Evolutionary conservation across 2,797 vertebrate genomes (phyloP).

Genomic region (Forpus xanthops): DNA sequence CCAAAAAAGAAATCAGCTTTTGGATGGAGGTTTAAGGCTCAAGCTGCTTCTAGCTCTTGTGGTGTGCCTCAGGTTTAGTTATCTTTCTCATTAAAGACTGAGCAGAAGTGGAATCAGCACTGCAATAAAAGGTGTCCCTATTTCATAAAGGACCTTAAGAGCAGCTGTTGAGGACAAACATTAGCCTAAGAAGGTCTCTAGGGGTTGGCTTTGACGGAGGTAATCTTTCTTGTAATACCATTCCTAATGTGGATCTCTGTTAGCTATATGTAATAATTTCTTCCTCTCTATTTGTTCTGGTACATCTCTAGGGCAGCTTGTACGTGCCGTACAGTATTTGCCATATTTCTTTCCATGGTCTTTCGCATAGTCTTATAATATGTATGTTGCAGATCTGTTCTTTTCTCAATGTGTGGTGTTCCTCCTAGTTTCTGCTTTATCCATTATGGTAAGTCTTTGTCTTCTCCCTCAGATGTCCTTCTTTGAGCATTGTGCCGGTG

Average conservation of each 20-base stretch:
- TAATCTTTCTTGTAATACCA: constrained; percentile 52
- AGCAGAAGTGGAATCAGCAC: not conserved
- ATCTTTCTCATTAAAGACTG: not conserved
- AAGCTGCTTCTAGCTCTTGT: not conserved
- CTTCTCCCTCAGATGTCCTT: not conserved
- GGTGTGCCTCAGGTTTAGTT: not conserved
- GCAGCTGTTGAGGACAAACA: constrained; percentile 39
- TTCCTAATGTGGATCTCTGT: constrained; percentile 44
- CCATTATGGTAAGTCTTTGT: not conserved
- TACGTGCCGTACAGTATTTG: not conserved
- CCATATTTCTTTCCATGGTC: fast-evolving
- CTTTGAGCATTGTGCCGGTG: not conserved
- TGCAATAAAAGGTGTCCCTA: not conserved
- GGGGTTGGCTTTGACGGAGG: not conserved
- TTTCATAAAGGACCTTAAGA: constrained; percentile 13
- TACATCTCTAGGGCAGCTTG: constrained; percentile 12
- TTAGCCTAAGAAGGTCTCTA: constrained; percentile 28
- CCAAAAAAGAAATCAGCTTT: not conserved
- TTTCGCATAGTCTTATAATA: not conserved
- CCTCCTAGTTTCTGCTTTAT: not conserved
- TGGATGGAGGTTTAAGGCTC: not conserved
- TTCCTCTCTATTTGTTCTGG: constrained; percentile 42
- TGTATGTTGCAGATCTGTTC: not conserved
- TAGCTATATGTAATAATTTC: constrained; percentile 43
- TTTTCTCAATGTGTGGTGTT: not conserved